Percentiles rank a stretch among this genome's conserved stretches.
phyloP scores from a whole-genome alignment of 2,888 invertebrate species.

The Prostheceraeus crozeri region DNA sequence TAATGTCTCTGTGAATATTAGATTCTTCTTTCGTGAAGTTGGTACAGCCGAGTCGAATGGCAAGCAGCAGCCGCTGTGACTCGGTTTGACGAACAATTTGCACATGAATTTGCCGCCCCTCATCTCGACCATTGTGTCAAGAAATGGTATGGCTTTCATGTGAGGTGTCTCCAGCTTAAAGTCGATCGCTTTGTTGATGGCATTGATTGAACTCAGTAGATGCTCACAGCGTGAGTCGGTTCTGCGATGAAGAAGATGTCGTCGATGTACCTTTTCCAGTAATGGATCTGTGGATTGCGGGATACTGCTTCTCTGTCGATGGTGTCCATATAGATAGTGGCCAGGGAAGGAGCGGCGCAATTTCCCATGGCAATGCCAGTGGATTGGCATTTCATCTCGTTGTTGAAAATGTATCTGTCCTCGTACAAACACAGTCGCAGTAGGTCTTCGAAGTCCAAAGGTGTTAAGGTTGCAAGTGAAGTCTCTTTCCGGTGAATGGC shows the following conservation, averaged over 20 bases:
- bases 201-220: no score
- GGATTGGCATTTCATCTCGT: neutral
- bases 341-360: no score
- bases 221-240: no score
- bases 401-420: neutral
- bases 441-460: conserved; percentile 16
- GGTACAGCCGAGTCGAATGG: conserved; percentile 20
- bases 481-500: conserved; percentile 10
- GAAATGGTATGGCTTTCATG: no score
- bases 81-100: conserved; percentile 6
- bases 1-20: conserved; percentile 20
- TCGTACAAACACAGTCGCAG: conserved; percentile 8
- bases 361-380: no score
- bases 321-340: neutral
- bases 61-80: conserved; percentile 12
- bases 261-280: conserved; percentile 28
- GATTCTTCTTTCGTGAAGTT: conserved; percentile 20
- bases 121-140: conserved; percentile 15
- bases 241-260: conserved; percentile 19
- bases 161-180: no score
- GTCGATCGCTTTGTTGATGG: no score
- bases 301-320: conserved; percentile 6
- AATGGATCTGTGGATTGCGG: conserved; percentile 12
- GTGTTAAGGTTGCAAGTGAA: conserved; percentile 7
- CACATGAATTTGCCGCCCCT: neutral